Conservation (phyloP, 1,140 invertebrate species). For the Leptinotarsa lineolata region DNA sequence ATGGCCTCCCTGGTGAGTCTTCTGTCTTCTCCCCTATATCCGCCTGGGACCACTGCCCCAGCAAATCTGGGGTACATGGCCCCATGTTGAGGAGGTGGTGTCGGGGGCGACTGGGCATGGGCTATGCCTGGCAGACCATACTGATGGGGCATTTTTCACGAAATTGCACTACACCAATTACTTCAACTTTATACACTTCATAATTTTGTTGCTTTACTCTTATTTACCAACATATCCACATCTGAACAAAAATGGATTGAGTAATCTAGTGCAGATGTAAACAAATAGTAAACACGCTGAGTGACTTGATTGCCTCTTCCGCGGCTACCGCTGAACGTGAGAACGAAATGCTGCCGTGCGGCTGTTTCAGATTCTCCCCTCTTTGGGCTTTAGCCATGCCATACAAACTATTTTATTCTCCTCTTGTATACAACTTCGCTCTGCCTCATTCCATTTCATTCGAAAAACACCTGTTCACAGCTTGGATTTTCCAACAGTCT, state of each 20-base stretch:
- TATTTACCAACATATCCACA: background rate
- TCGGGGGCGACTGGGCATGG: conserved; percentile 75
- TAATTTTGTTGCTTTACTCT: background rate
- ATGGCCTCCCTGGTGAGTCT: conserved; percentile 92
- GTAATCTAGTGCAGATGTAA: conserved; percentile 14
- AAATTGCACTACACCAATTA: background rate
- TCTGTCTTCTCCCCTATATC: conserved; percentile 79
- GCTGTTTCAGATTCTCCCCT: conserved; percentile 43
- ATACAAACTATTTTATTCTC: conserved; percentile 27
- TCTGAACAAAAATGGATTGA: background rate
- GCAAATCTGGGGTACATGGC: conserved; percentile 62
- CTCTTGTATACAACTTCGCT: conserved; percentile 17
- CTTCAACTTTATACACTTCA: background rate
- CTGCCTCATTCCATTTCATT: conserved; percentile 63
- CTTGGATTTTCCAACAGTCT: conserved; percentile 66
- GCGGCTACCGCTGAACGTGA: conserved; percentile 46
- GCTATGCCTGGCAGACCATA: conserved; percentile 72
- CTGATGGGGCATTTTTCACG: conserved; percentile 74
- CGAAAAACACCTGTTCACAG: conserved; percentile 70
- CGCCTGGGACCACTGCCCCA: conserved; percentile 61
- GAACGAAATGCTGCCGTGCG: conserved; percentile 45
- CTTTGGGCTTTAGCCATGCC: conserved; percentile 26
- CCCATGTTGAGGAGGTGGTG: conserved; percentile 65
- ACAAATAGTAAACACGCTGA: conserved; percentile 30
- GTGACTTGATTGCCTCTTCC: conserved; percentile 34